Base-by-base conservation (phyloP, 2,113 vertebrate genomes). In the Girardinichthys multiradiatus region DNA sequence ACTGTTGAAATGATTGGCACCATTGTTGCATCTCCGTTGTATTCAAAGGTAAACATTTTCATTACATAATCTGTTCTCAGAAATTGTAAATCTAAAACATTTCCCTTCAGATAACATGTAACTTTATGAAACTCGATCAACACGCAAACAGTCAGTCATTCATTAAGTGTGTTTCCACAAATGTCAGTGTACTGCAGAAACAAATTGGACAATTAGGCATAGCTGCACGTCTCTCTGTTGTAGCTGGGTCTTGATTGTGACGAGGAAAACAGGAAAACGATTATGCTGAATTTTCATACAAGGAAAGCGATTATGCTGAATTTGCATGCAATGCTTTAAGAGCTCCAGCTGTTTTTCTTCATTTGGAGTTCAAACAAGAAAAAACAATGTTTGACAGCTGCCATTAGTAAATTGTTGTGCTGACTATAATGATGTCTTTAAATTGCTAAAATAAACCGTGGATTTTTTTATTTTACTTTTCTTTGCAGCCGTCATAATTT, bases 301-400 rank as follows among this genome's bases (percentile, higher is more conserved):
- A 54, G 48, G 4, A 61, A 84, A 64, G 68, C 1, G 0, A 72
- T 81, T 88, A 51, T 24, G 39, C 19, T 61, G 51, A 70, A 80
- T 82, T 76, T 80, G 70, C 67, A 74, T 72, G 70, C 57, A 66
- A 54, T 69, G 65, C 24, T 71, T 82, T 72, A 28, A 77, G 79
- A 64, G 73, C 73, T 72, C 74, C 72, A 76, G 79, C 68, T 84
- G 78, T 37, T 68, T 81, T 70, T 81, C 69, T 74, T 72, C 69
- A 70, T 82, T 66, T 58, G 57, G 77, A 73, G 65, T 78, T 85
- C 81, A 82, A 84, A 84, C 57, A 74, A 81, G 64, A 65, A 33
- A 66, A 57, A 64, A 79, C 30, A 70, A 45, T n/a, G 45, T 77
- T 77, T 86, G 76, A 80, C 30, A 24, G 71, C 70, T 70, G 39